A percentile compares a stretch with the other conserved stretches of the same genome.
phyloP scores from a whole-genome alignment of 2,797 vertebrate genomes.

The Emys orbicularis region DNA sequence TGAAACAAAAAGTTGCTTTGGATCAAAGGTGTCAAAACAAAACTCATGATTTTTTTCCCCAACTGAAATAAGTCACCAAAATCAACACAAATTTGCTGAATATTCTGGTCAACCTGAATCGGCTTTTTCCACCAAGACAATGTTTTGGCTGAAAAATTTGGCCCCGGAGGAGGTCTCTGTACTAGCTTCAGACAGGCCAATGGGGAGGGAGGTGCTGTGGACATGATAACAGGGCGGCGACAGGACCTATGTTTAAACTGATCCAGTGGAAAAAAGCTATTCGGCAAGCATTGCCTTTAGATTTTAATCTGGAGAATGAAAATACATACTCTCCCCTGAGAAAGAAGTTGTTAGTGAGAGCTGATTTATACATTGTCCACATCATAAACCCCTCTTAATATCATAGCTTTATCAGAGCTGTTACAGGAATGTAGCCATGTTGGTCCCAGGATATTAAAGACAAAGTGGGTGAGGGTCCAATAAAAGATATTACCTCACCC shows the following conservation, averaged over 20 bases:
- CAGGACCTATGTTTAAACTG: not conserved
- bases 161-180: not conserved
- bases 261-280: fast-evolving
- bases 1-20: no score
- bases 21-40: no score
- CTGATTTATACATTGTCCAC: not conserved
- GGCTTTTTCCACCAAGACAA: no score
- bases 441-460: not conserved
- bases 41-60: no score
- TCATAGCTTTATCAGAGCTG: not conserved
- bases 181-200: not conserved
- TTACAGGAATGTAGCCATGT: not conserved
- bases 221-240: not conserved
- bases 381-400: not conserved
- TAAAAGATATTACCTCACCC: not conserved
- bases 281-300: fast-evolving
- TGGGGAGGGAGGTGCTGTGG: not conserved
- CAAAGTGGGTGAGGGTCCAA: not conserved
- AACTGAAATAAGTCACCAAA: no score
- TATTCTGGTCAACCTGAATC: no score
- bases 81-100: no score
- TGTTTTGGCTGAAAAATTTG: no score
- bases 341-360: not conserved
- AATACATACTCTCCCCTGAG: not conserved
- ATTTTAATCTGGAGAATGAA: not conserved